phyloP scores from a whole-genome alignment of 2,113 vertebrate genomes.

The Macrotis lagotis region DNA sequence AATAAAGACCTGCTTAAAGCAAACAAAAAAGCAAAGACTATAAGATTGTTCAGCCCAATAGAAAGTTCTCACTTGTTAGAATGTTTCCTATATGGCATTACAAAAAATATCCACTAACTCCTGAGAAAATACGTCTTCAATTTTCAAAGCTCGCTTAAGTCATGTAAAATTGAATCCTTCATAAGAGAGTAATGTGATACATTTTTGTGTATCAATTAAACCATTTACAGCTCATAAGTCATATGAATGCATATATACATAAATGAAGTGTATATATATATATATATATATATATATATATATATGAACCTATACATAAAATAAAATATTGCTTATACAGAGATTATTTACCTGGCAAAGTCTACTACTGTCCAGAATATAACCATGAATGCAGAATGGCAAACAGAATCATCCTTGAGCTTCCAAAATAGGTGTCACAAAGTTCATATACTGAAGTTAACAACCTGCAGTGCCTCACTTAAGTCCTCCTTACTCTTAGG shows the following conservation, averaged over 20 bases:
- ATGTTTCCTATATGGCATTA: background rate
- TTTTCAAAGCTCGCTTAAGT: background rate
- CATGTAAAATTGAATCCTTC: background rate
- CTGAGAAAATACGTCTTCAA: background rate
- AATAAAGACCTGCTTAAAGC: background rate
- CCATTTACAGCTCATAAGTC: background rate
- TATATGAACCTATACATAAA: background rate
- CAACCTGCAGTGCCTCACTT: background rate
- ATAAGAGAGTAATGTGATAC: background rate
- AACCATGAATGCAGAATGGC: background rate
- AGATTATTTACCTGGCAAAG: background rate
- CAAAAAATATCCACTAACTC: background rate
- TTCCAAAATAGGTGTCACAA: background rate
- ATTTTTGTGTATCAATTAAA: background rate
- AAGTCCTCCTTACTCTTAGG: background rate
- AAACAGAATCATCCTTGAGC: background rate
- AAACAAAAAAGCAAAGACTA: background rate
- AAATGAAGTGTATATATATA: background rate
- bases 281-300: background rate
- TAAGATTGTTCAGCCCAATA: background rate
- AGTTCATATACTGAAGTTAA: background rate
- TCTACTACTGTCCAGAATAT: background rate
- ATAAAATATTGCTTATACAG: background rate
- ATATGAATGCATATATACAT: background rate
- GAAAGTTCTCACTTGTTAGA: background rate